A percentile compares a stretch with the other conserved stretches of the same genome.
These are phyloP conservation scores for Disparrhopalites patrizii DNA, from an alignment of 2,888 invertebrate genomes.

Conservation along the genomic window DNA sequence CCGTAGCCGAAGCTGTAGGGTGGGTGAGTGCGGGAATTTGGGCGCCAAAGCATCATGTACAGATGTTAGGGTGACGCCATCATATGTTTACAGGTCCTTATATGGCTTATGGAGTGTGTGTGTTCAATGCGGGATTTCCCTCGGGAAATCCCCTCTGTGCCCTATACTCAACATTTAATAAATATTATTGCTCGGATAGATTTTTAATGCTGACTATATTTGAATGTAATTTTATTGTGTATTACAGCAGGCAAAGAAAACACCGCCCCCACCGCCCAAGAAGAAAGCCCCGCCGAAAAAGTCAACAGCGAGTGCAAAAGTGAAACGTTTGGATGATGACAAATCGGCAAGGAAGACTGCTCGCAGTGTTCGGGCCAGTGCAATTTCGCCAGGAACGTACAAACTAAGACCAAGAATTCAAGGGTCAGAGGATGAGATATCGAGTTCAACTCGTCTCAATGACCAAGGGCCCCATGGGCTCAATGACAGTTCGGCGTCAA, in stretches of 20 bases:
- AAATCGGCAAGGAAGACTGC: background rate
- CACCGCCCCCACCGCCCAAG: background rate
- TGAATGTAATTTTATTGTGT: too few relatives aligned
- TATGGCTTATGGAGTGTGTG: too few relatives aligned
- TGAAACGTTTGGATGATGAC: constrained; percentile 19
- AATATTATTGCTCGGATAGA: background rate
- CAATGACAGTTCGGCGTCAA: background rate
- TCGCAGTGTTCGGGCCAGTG: background rate
- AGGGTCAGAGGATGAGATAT: constrained; percentile 12
- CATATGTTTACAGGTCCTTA: too few relatives aligned
- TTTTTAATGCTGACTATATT: too few relatives aligned
- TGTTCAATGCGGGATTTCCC: too few relatives aligned
- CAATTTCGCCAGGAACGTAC: constrained; percentile 14
- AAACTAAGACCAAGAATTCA: constrained; percentile 15
- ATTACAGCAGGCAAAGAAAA: background rate
- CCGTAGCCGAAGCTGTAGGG: too few relatives aligned
- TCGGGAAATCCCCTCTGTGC: too few relatives aligned
- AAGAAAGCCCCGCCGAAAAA: constrained; percentile 17
- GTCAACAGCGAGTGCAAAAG: background rate
- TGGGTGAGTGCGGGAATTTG: too few relatives aligned
- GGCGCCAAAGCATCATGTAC: background rate
- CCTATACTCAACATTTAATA: background rate
- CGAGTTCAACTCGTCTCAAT: background rate
- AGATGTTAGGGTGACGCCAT: background rate
- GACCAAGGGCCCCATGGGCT: background rate